A percentile compares a stretch with the other conserved stretches of the same genome.
Evolutionary conservation across 1,140 invertebrate species (phyloP).

Genomic region (Drosophila varians): DNA sequence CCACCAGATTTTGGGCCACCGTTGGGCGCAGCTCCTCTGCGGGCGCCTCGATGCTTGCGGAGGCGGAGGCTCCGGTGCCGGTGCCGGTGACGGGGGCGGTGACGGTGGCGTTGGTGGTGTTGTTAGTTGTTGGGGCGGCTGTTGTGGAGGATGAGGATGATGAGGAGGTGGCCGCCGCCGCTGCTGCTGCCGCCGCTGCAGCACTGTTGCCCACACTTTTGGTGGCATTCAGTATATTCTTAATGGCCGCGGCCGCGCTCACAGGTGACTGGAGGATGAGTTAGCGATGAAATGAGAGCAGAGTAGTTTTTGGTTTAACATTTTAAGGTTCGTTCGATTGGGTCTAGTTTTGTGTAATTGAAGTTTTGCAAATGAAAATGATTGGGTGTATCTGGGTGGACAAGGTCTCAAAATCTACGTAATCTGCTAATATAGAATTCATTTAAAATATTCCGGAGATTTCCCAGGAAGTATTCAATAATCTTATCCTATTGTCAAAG

Average conservation of each 20-base stretch:
- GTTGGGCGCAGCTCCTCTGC: conserved; percentile 51
- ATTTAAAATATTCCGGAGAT: too few species aligned
- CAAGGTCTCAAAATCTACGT: background rate
- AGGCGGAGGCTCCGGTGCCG: conserved; percentile 2
- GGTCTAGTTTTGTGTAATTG: conserved; percentile 27
- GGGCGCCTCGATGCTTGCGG: conserved; percentile 28
- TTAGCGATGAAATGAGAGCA: conserved; percentile 58
- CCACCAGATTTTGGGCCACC: conserved; percentile 74
- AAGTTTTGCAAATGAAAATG: conserved; percentile 2
- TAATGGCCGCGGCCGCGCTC: conserved; percentile 79
- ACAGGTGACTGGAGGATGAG: conserved; percentile 69
- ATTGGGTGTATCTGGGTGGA: background rate
- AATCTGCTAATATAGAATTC: too few species aligned
- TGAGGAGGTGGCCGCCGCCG: conserved; percentile 24
- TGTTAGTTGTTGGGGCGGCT: conserved; percentile 1
- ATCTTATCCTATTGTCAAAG: too few species aligned
- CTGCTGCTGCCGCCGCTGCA: conserved; percentile 37
- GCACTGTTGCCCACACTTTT: conserved; percentile 74
- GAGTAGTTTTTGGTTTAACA: conserved; percentile 37
- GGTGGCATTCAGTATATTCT: conserved; percentile 80
- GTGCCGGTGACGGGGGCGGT: conserved; percentile 3
- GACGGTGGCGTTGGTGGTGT: conserved; percentile 3
- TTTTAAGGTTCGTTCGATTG: conserved; percentile 27
- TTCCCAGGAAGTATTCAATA: too few species aligned
- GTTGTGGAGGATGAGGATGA: conserved; percentile 24